Evolutionary conservation across 2,113 vertebrate species (phyloP).

Genomic region (Xiphorhynchus elegans): DNA sequence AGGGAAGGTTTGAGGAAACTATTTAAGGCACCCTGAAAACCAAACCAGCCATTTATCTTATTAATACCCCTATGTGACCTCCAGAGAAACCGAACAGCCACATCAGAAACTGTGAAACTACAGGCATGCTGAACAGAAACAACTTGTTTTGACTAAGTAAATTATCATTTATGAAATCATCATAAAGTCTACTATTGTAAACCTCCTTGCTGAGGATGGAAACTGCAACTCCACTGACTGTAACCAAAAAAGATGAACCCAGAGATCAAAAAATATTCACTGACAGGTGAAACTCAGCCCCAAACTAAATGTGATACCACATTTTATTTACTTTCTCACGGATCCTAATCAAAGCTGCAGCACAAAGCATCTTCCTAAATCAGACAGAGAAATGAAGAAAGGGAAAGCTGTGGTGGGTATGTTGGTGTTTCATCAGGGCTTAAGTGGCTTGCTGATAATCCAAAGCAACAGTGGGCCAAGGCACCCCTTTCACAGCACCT

Average conservation of each 20-base stretch:
- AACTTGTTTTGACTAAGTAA: not conserved
- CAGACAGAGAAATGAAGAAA: not conserved
- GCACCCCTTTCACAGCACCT: not conserved
- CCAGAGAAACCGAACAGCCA: not conserved
- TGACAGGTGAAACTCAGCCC: not conserved
- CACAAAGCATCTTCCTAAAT: not conserved
- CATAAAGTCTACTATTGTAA: not conserved
- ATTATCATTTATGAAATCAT: not conserved
- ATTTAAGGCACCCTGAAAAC: not conserved
- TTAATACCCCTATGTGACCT: not conserved
- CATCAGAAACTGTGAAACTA: not conserved
- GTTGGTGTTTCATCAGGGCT: not conserved
- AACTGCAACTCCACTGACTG: not conserved
- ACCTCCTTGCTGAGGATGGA: not conserved
- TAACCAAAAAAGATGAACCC: not conserved
- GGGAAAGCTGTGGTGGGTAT: not conserved
- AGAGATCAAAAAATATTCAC: not conserved
- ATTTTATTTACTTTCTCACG: conserved; percentile 8
- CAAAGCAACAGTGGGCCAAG: not conserved
- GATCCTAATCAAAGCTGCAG: not conserved
- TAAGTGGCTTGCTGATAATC: not conserved
- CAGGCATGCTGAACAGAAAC: not conserved
- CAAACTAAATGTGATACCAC: not conserved
- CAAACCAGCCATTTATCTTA: not conserved
- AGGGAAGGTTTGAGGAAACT: not conserved